Conservation (phyloP, 2,113 vertebrate species). For the Delphinus delphis region DNA sequence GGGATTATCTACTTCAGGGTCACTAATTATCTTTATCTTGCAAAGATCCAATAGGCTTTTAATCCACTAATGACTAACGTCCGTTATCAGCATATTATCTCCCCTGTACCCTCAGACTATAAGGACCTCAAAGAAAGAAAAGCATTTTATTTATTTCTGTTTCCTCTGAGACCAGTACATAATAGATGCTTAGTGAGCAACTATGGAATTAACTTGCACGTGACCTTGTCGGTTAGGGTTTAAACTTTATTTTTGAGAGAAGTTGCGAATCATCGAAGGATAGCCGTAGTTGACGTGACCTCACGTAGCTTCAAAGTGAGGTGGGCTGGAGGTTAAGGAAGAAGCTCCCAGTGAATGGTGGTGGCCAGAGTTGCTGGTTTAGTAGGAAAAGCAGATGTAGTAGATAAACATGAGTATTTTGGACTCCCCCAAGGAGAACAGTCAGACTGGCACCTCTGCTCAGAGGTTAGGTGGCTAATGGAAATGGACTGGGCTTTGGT, state of each 20-base stretch:
- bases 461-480: not conserved
- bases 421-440: not conserved
- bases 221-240: not conserved
- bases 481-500: not conserved
- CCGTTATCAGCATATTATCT: not conserved
- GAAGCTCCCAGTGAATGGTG: not conserved
- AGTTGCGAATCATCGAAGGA: not conserved
- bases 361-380: not conserved
- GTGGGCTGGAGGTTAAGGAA: not conserved
- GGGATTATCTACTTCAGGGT: not conserved
- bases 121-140: not conserved
- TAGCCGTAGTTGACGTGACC: not conserved
- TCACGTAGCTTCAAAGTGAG: not conserved
- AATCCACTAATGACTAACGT: not conserved
- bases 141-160: not conserved
- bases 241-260: not conserved
- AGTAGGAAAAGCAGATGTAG: not conserved
- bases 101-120: not conserved
- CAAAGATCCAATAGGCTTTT: not conserved
- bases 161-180: not conserved
- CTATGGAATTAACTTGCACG: not conserved
- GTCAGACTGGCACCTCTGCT: not conserved
- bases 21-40: not conserved
- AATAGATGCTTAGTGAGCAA: not conserved
- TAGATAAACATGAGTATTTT: not conserved